phyloP scores from a whole-genome alignment of 1,140 invertebrate genomes.

The Drosophila novamexicana region DNA sequence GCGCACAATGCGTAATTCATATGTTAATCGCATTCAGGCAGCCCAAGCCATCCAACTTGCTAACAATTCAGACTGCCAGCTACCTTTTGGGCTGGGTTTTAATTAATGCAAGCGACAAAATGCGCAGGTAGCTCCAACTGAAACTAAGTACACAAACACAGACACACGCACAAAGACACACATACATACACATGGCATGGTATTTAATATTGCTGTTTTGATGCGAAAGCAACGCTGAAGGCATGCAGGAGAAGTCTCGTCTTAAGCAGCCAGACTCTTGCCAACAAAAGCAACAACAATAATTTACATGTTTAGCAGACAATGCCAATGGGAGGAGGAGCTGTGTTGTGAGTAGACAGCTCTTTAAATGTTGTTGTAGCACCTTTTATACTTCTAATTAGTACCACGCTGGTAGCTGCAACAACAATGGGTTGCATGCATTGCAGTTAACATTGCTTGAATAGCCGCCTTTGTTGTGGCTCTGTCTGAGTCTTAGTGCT shows the following conservation, averaged over 20 bases:
- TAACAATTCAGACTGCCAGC: constrained; percentile 1
- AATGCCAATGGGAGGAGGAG: constrained; percentile 35
- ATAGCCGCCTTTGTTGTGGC: constrained; percentile 65
- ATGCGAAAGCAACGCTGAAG: constrained; percentile 9
- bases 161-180: background rate
- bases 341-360: constrained; percentile 27
- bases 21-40: constrained; percentile 71
- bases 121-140: constrained; percentile 53
- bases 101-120: constrained; percentile 76
- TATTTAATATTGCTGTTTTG: background rate
- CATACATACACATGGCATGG: background rate
- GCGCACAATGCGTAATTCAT: constrained; percentile 79
- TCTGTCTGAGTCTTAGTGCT: constrained; percentile 30
- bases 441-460: constrained; percentile 48
- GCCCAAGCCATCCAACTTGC: constrained; percentile 2
- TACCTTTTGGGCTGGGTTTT: constrained; percentile 54
- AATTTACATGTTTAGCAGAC: constrained; percentile 75
- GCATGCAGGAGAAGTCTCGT: constrained; percentile 36
- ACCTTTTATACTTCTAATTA: constrained; percentile 83
- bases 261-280: constrained; percentile 52
- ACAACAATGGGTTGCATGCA: constrained; percentile 63
- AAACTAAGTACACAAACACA: constrained; percentile 9
- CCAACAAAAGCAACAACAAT: constrained; percentile 42
- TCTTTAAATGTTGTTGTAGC: constrained; percentile 69
- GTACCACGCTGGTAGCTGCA: constrained; percentile 73